Evolutionary conservation across 2,797 vertebrate genomes (phyloP).

Genomic region (Anableps anableps): DNA sequence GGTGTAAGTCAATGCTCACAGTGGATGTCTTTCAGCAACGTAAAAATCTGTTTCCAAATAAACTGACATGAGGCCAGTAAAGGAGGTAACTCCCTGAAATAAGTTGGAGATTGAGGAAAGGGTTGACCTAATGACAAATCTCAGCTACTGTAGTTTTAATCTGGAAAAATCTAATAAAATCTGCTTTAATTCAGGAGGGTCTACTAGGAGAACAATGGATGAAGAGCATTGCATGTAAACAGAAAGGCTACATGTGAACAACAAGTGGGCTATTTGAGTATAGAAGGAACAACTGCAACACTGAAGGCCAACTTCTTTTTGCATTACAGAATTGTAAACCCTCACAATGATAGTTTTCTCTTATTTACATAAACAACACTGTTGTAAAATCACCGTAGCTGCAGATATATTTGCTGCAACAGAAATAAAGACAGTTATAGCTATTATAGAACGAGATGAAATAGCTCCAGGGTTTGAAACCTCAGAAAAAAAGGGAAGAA

Average conservation of each 20-base stretch:
- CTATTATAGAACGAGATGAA: not conserved
- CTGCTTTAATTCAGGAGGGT: not conserved
- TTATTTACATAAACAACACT: not conserved
- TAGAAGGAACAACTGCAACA: not conserved
- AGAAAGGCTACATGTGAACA: not conserved
- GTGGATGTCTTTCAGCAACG: constrained; percentile 33
- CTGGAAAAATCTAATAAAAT: not conserved
- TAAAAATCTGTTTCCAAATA: constrained; percentile 44
- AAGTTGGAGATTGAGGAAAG: constrained; percentile 11
- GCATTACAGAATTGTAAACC: not conserved
- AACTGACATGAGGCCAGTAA: constrained; percentile 15
- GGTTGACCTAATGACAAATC: constrained; percentile 7
- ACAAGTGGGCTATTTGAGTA: not conserved
- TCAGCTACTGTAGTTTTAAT: not conserved
- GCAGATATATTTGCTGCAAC: not conserved
- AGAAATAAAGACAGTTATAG: not conserved
- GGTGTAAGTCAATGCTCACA: constrained; percentile 40
- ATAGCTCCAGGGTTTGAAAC: not conserved
- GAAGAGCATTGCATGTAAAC: not conserved
- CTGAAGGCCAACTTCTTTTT: not conserved
- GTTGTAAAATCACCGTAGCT: not conserved
- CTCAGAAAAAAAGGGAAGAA: too few relatives aligned
- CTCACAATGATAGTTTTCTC: not conserved
- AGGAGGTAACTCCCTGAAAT: constrained; percentile 14
- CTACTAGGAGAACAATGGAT: not conserved